These are phyloP conservation scores for Camptogramma bilineatum DNA, from an alignment of 2,888 invertebrate genomes.

Conservation along the genomic window DNA sequence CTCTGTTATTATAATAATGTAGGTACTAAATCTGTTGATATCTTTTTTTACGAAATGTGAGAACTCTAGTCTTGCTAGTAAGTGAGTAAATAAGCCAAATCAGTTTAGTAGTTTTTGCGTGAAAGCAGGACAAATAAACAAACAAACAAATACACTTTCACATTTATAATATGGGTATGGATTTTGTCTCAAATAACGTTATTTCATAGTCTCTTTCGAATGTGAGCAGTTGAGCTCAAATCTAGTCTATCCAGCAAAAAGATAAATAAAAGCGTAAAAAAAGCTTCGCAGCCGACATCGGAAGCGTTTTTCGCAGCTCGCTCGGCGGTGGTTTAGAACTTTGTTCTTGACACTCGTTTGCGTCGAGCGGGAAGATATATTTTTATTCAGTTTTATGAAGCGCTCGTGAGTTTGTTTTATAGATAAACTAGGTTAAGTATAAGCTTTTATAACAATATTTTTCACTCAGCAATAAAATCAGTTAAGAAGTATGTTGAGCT, in stretches of 20 bases:
- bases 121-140: no score
- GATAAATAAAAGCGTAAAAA: constrained; percentile 31
- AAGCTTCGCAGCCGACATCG: constrained; percentile 51
- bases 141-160: no score
- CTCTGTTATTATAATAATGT: no score
- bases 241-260: constrained; percentile 23
- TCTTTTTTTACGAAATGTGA: no score
- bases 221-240: constrained; percentile 20
- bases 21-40: no score
- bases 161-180: no score
- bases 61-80: no score
- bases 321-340: constrained; percentile 57
- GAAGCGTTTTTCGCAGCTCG: constrained; percentile 70
- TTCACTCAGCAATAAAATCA: background rate
- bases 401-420: background rate
- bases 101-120: no score
- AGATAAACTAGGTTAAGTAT: background rate
- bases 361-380: constrained; percentile 11
- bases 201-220: constrained; percentile 11
- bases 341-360: constrained; percentile 60
- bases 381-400: constrained; percentile 15
- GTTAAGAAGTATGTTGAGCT: no score
- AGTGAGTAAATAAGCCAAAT: no score
- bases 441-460: background rate
- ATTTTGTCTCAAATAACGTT: constrained; percentile 9